Percentiles rank a stretch among this genome's conserved stretches.
These are phyloP conservation scores for Pseudomyrmex dendroicus DNA, from an alignment of 1,140 invertebrate genomes.

Conservation along the genomic window DNA sequence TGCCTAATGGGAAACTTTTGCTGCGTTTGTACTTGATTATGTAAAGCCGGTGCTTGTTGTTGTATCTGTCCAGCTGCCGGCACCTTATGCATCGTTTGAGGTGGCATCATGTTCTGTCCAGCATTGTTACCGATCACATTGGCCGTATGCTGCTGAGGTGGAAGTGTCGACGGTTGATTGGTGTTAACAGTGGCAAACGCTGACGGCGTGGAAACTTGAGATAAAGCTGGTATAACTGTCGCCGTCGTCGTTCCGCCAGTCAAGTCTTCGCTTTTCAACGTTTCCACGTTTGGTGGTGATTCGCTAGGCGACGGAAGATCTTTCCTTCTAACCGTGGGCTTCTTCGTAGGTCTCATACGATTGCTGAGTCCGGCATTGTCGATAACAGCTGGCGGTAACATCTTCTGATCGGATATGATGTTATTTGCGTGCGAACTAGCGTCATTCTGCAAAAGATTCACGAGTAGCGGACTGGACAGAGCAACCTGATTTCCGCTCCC, in stretches of 20 bases:
- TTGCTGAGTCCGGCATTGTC: slow-evolving; percentile 81
- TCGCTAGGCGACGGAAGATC: slow-evolving; percentile 75
- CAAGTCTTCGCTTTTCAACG: slow-evolving; percentile 81
- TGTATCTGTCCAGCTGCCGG: slow-evolving; percentile 67
- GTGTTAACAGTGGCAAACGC: slow-evolving; percentile 82
- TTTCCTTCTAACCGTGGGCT: slow-evolving; percentile 83
- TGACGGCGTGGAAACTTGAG: slow-evolving; percentile 72
- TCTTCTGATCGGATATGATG: slow-evolving; percentile 82
- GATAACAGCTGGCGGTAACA: slow-evolving; percentile 84
- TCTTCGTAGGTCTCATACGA: slow-evolving; percentile 84
- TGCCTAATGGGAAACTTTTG: slow-evolving; percentile 82
- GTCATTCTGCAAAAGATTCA: slow-evolving; percentile 96
- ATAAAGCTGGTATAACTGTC: slow-evolving; percentile 71
- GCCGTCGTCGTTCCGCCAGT: slow-evolving; percentile 70
- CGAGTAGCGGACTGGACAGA: slow-evolving; percentile 94
- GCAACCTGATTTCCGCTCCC: slow-evolving; percentile 86
- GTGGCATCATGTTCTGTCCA: slow-evolving; percentile 60
- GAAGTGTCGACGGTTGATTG: slow-evolving; percentile 82
- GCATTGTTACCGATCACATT: slow-evolving; percentile 55
- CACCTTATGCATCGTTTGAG: slow-evolving; percentile 66
- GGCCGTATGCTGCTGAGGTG: slow-evolving; percentile 75
- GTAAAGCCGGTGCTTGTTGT: slow-evolving; percentile 69
- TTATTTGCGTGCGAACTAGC: slow-evolving; percentile 86
- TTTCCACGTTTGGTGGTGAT: slow-evolving; percentile 81
- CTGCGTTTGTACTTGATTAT: slow-evolving; percentile 83